phyloP scores from a whole-genome alignment of 1,140 invertebrate genomes.

The Pachyrhynchus sulphureomaculatus region DNA sequence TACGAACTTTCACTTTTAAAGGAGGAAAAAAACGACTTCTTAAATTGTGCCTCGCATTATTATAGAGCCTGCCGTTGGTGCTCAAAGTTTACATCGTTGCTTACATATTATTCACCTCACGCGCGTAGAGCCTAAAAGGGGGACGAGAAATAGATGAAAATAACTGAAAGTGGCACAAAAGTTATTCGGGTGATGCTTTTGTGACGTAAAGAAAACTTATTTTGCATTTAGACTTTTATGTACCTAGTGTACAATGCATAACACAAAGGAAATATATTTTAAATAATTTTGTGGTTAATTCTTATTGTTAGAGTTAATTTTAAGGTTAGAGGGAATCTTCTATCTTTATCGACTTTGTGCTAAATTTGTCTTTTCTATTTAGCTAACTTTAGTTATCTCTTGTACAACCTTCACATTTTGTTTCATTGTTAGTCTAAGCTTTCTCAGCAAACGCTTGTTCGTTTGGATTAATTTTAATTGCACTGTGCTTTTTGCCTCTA shows the following conservation, averaged over 20 bases:
- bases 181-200: constrained; percentile 1
- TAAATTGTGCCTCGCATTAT: constrained; percentile 3
- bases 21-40: not conserved
- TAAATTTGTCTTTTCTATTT: too few relatives aligned
- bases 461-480: too few relatives aligned
- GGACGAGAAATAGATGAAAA: constrained; percentile 6
- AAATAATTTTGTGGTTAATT: too few relatives aligned
- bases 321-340: too few relatives aligned
- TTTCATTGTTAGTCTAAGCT: too few relatives aligned
- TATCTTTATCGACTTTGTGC: too few relatives aligned
- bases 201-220: not conserved
- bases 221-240: not conserved
- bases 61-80: not conserved
- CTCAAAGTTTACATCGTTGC: not conserved
- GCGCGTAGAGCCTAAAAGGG: not conserved
- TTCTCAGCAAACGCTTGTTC: too few relatives aligned
- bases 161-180: not conserved
- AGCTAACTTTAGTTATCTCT: too few relatives aligned
- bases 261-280: too few relatives aligned
- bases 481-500: too few relatives aligned
- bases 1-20: not conserved
- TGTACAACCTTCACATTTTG: too few relatives aligned
- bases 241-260: not conserved
- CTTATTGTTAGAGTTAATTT: too few relatives aligned
- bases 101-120: constrained; percentile 8